Evolutionary conservation across 2,797 vertebrate species (phyloP), one percentile per base, ranked within the genome.

Genomic region (Sylvilagus floridanus): DNA sequence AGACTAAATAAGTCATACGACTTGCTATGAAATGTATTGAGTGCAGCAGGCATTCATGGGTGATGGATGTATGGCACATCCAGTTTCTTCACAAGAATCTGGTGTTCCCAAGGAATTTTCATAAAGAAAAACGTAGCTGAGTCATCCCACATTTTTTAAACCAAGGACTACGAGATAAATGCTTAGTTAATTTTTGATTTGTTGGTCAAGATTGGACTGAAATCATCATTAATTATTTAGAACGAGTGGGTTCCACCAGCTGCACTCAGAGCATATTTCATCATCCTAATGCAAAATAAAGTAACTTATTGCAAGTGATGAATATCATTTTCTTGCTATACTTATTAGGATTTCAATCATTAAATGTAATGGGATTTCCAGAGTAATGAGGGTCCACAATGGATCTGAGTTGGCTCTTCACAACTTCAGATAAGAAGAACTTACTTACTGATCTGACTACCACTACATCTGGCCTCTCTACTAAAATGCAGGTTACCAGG

Each of bases 401-500:
- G 28, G 21, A 62, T 54, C 24, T 60, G 26, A 78, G 62, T 26
- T 35, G 72, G 7, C 35, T 95, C 93, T 85, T 72, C 28, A 92
- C 47, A 91, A 76, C 22, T 62, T 94, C 47, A 68, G 92, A 54
- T 93, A 91, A 78, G n/a, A 50, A 93, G 65, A 78, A 83, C 77
- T 83, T 63, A 85, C 60, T 90, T 47, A 57, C 65, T 95, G 57
- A 72, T 57, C 30, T 90, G 91, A 84, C 66, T 90, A 52, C 3
- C 30, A 62, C 72, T 75, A 83, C 16, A 72, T 83, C 63, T 89
- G 84, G 91, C 81, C 95, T 96, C 94, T 84, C 82, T 65, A 88
- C 28, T 84, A 85, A 97, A 95, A 97, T 95, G 87, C 95, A 92
- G 96, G 97, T 95, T 89, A 96, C 85, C 95, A 96, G 97, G 96